Conservation (phyloP, 2,797 vertebrate genomes). For the Cuculus canorus region DNA sequence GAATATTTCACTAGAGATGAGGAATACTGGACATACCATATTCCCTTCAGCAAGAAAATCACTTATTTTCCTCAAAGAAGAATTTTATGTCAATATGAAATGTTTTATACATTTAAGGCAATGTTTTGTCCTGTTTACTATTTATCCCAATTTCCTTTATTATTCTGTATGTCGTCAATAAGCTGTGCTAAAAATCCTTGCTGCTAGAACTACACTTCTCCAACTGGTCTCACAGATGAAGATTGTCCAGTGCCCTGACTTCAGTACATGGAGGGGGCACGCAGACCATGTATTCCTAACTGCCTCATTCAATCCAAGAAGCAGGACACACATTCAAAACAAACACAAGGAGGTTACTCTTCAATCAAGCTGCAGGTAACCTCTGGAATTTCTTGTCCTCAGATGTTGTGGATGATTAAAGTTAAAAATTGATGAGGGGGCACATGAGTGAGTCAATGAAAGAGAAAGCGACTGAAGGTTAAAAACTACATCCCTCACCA, state of each 20-base stretch:
- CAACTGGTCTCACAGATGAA: fast-evolving
- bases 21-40: not conserved
- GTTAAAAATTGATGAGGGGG: not conserved
- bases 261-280: not conserved
- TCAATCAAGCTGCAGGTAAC: not conserved
- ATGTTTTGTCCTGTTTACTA: not conserved
- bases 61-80: not conserved
- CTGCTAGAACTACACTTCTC: not conserved
- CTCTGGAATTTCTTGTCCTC: not conserved
- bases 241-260: not conserved
- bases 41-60: not conserved
- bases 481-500: not conserved
- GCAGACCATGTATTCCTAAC: not conserved
- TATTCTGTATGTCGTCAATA: not conserved
- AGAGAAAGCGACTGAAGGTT: not conserved
- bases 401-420: not conserved
- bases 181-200: not conserved
- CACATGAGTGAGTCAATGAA: not conserved
- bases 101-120: not conserved
- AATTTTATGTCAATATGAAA: not conserved
- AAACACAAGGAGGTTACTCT: not conserved
- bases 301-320: not conserved
- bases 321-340: not conserved
- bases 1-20: not conserved
- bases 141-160: not conserved